Evolutionary conservation across 2,113 vertebrate genomes (phyloP), one percentile per base, ranked within the genome.

Genomic region (Etia nguti): DNA sequence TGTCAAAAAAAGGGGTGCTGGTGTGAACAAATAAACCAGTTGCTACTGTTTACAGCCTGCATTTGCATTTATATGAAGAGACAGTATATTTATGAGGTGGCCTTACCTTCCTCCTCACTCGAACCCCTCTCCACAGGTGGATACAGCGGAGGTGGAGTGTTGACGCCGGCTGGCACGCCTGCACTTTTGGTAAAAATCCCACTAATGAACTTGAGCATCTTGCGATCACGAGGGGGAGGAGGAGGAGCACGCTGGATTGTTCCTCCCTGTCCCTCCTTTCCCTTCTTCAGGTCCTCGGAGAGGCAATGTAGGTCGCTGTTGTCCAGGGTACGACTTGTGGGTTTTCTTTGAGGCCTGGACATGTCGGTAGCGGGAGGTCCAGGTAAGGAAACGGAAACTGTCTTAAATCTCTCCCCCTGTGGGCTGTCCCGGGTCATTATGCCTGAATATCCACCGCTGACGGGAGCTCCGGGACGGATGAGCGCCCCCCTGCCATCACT

Each of bases 191-290:
- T 96, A 94, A 99, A 99, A 95, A 99, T 99, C 83, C 98, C 98
- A 79, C 98, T 99, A 92, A 99, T 99, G 95, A 98, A 98, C 96
- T 98, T 98, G 52, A 99, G 97, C 98, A 99, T 98, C 94, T 98
- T 99, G 65, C 97, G 96, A 95, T 99, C 98, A 2, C 97, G 97
- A 68, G 62, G 62, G 31, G 96, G 96, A n/a, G 60, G 60, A 36
- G 96, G 96, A n/a, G 97, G 97, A 48, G 97, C 95, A 87, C 97
- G 95, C 81, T 97, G 88, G 88, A 94, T 88, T 4, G 95, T 90
- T 75, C 92, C 93, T 87, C 91, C 92, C 87, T 92, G 93, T 88
- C 93, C 81, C 89, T 97, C 86, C 93, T 95, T 95, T 34, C 95
- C 95, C 75, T 93, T 95, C 83, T 85, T 96, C 38, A 94, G 92